Evolutionary conservation across 2,888 invertebrate species (phyloP).

Genomic region (Meiosimyza decipiens): DNA sequence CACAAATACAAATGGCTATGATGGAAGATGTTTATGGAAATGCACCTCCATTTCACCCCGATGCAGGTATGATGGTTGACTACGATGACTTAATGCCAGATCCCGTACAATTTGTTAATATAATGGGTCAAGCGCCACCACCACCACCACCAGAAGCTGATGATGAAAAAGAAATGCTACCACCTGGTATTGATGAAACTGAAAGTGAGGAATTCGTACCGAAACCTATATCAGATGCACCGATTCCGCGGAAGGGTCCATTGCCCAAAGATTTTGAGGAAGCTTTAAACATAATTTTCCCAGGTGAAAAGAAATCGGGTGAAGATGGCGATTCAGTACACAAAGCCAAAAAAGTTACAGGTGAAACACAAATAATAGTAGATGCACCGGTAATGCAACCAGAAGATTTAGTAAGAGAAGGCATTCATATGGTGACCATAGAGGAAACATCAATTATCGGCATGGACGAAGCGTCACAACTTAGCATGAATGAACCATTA

Average conservation of each 20-base stretch:
- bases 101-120: slow-evolving; percentile 65
- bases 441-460: slow-evolving; percentile 56
- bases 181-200: slow-evolving; percentile 65
- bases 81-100: slow-evolving; percentile 67
- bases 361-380: slow-evolving; percentile 56
- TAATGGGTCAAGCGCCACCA: slow-evolving; percentile 65
- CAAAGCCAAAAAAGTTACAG: slow-evolving; percentile 46
- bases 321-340: slow-evolving; percentile 48
- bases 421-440: slow-evolving; percentile 62
- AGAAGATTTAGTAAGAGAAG: slow-evolving; percentile 61
- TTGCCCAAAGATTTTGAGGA: slow-evolving; percentile 72
- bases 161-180: slow-evolving; percentile 61
- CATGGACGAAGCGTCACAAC: slow-evolving; percentile 55
- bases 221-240: slow-evolving; percentile 66
- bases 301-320: slow-evolving; percentile 66
- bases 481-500: slow-evolving; percentile 56
- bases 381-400: slow-evolving; percentile 57
- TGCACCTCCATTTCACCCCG: slow-evolving; percentile 64
- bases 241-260: slow-evolving; percentile 67
- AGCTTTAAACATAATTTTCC: slow-evolving; percentile 73
- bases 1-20: slow-evolving; percentile 63
- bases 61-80: slow-evolving; percentile 64
- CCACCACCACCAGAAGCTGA: slow-evolving; percentile 61
- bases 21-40: slow-evolving; percentile 63
- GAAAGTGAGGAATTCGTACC: slow-evolving; percentile 66